Conservation (phyloP, 2,113 vertebrate species). For the Zingel zingel region DNA sequence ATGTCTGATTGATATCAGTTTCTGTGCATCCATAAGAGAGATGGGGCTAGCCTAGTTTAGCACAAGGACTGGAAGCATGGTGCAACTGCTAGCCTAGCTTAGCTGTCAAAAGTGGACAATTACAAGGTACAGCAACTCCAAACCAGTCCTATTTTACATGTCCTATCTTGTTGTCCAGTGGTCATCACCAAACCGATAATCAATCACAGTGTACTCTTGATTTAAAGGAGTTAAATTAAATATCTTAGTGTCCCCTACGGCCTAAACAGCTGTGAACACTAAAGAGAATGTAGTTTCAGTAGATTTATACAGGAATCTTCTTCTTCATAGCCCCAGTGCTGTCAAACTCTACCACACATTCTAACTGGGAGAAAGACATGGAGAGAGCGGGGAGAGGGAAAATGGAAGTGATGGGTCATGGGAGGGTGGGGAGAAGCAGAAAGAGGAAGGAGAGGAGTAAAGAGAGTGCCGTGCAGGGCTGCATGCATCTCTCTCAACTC, state of each 20-base stretch:
- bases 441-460: slow-evolving; percentile 22
- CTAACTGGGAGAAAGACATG: not conserved
- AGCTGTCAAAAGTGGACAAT: not conserved
- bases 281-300: not conserved
- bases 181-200: not conserved
- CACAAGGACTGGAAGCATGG: not conserved
- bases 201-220: not conserved
- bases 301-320: not conserved
- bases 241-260: not conserved
- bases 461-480: slow-evolving; percentile 2
- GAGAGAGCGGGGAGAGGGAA: not conserved
- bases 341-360: not conserved
- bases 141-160: not conserved
- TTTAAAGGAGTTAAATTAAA: not conserved
- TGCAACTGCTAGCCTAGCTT: not conserved
- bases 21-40: not conserved
- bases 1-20: not conserved
- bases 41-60: not conserved
- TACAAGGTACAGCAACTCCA: not conserved
- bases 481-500: slow-evolving; percentile 37
- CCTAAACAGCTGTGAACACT: not conserved
- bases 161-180: not conserved
- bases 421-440: slow-evolving; percentile 6
- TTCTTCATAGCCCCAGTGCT: not conserved
- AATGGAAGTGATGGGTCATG: slow-evolving; percentile 24